Evolutionary conservation across 2,888 invertebrate genomes (phyloP).

Genomic region (Biston stratarius): DNA sequence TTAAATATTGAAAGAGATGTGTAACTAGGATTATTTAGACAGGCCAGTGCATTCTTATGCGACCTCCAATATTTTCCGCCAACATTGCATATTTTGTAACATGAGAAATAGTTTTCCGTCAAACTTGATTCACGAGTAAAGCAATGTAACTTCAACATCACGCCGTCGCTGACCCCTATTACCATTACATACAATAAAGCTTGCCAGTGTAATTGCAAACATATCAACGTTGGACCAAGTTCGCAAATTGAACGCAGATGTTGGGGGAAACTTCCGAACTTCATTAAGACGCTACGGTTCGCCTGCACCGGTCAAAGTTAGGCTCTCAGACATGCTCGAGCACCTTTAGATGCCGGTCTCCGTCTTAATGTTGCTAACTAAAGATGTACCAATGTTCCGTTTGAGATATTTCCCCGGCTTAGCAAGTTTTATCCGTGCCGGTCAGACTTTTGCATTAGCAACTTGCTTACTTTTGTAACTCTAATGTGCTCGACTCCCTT

Average conservation of each 20-base stretch:
- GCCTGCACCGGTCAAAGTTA: constrained; percentile 71
- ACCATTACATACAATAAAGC: constrained; percentile 42
- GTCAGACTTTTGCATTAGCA: constrained; percentile 60
- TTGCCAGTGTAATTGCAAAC: constrained; percentile 51
- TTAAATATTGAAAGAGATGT: too few relatives aligned
- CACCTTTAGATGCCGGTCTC: constrained; percentile 62
- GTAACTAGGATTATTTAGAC: too few relatives aligned
- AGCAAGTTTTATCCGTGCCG: constrained; percentile 57
- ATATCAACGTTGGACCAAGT: constrained; percentile 56
- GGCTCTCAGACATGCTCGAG: constrained; percentile 67
- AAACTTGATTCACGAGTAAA: not conserved
- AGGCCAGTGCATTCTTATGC: too few relatives aligned
- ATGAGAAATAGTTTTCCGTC: too few relatives aligned
- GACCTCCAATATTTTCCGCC: too few relatives aligned
- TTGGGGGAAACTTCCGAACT: constrained; percentile 67
- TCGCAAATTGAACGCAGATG: constrained; percentile 53
- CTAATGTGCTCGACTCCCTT: constrained; percentile 43
- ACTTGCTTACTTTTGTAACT: constrained; percentile 47
- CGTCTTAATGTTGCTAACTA: constrained; percentile 63
- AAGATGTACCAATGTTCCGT: constrained; percentile 58
- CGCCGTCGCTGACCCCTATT: constrained; percentile 60
- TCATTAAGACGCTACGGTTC: constrained; percentile 80
- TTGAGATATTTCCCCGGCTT: constrained; percentile 60
- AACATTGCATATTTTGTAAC: too few relatives aligned
- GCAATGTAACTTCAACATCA: constrained; percentile 51